Base-by-base conservation (phyloP, 1,140 invertebrate genomes). In the Saccostrea glomerata region DNA sequence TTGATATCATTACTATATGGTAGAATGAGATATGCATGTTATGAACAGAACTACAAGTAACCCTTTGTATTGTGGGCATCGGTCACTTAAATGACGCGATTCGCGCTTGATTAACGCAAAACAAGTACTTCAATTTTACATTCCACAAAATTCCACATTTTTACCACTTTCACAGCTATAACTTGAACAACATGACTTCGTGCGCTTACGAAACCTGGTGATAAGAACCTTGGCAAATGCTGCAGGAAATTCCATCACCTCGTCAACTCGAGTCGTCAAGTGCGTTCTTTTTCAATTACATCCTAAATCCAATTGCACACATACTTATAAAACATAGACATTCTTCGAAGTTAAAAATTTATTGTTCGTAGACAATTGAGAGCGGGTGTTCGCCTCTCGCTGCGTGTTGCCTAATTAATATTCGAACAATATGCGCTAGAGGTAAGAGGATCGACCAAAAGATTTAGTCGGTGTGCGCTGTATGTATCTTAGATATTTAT, bases 141-240 rank as follows among this genome's bases (percentile, higher is more conserved):
- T 77, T 77, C 70, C 30, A 15, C 12, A 77, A 20, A 63, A 17
- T 63, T 20, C n/a, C 13, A 63, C 17, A 60, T 60, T 17, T 20
- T 63, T 17, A 63, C 17, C 58, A 63, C n/a, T 63, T 63, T 20
- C 17, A 63, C 58, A 63, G 58, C 17, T 20, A n/a, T 63, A 20
- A 63, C 58, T 20, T 73, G 23, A 11, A 73, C 12, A 36, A 36
- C 70, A 30, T 77, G 70, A 77, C 12, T 77, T 36, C 70, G 25
- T 36, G 70, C 4, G 70, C 23, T 77, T 77, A 77, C 47, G 70
- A 77, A 36, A 25, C 25, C 13, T 25, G 30, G 25, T 17, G 70
- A 77, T 77, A 77, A 77, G 70, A 77, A 36, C 25, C 30, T 77
- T 77, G 70, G 70, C 70, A 77, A 77, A 36, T 77, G 70, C 70